These are phyloP conservation scores for Miniopterus natalensis DNA, from an alignment of 2,113 vertebrate genomes.

Conservation along the genomic window DNA sequence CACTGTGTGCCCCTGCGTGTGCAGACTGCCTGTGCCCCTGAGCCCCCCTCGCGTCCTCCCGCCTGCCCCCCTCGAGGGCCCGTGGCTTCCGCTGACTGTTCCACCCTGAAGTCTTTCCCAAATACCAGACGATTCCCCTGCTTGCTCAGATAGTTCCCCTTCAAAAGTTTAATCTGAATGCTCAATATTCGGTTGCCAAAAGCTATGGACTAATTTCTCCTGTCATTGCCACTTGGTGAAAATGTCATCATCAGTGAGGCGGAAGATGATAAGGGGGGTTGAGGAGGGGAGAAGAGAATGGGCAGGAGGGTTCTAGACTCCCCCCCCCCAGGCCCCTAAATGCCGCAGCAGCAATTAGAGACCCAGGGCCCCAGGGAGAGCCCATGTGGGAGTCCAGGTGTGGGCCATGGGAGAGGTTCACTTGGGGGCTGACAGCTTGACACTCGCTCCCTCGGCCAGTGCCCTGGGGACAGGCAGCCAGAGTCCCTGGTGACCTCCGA, in stretches of 20 bases:
- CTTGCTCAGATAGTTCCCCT: constrained; percentile 69
- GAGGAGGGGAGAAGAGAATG: constrained; percentile 57
- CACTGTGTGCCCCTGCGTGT: constrained; percentile 39
- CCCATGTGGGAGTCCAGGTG: rapidly evolving
- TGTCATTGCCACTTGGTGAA: constrained; percentile 85
- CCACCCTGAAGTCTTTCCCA: constrained; percentile 66
- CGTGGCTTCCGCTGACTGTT: constrained; percentile 53
- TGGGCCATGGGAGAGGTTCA: rapidly evolving
- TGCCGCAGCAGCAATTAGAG: constrained; percentile 70
- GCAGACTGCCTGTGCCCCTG: constrained; percentile 49
- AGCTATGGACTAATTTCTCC: constrained; percentile 87
- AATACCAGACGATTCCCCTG: constrained; percentile 77
- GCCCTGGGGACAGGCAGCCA: constrained; percentile 47
- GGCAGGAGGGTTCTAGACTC: constrained; percentile 28
- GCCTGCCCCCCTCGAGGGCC: neutral
- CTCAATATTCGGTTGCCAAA: constrained; percentile 87
- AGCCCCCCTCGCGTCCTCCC: neutral
- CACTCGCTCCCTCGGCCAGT: neutral
- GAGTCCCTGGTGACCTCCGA: constrained; percentile 47
- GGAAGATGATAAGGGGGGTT: constrained; percentile 76
- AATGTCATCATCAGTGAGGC: constrained; percentile 90
- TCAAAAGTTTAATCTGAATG: constrained; percentile 82
- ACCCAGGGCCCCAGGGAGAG: neutral
- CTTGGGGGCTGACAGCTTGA: neutral
- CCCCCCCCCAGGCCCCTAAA: constrained; percentile 25